Base-by-base conservation (phyloP, 2,113 vertebrate species). In the Tachuris rubrigastra region DNA sequence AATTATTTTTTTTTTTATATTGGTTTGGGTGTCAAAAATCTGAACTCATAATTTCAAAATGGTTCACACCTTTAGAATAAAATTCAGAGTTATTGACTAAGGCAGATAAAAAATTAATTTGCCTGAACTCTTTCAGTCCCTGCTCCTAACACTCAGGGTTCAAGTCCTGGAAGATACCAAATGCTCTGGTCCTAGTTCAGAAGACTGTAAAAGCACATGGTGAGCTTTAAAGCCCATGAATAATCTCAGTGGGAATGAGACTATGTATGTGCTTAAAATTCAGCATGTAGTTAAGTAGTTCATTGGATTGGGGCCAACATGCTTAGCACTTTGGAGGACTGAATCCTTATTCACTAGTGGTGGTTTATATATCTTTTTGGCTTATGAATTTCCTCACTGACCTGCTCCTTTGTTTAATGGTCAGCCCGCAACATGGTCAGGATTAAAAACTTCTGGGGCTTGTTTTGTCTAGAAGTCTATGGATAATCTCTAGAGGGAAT, bases 391-490 rank as follows among this genome's bases (percentile, higher is more conserved):
- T 91, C 81, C 33, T 87, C 27, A 53, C 16, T 93, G 95, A 90
- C 88, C 90, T 75, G 71, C 56, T 81, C 66, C 90, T 93, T 96
- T 97, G 92, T 97, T 95, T 95, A 85, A 89, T 90, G 85, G 76
- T 72, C 77, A 94, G 56, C 46, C 37, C 1, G 0, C 74, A 91
- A 90, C 81, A 88, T 87, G 74, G 77, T 85, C 86, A 92, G 85
- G 87, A 88, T 96, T 96, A 95, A 92, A 94, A 96, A 85, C 81
- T 96, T 96, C 92, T 95, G 76, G 77, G 89, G 39, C 74, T 94
- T 95, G 93, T 97, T 97, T 96, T 96, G 93, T 95, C 88, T 96
- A 93, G 87, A 77, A 92, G 75, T 80, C 71, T 95, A n/a, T 85
- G 78, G 81, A 81, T 94, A 96, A 89, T 93, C 89, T 97, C 93